phyloP scores from a whole-genome alignment of 2,797 vertebrate species.

The Acanthis flammea region DNA sequence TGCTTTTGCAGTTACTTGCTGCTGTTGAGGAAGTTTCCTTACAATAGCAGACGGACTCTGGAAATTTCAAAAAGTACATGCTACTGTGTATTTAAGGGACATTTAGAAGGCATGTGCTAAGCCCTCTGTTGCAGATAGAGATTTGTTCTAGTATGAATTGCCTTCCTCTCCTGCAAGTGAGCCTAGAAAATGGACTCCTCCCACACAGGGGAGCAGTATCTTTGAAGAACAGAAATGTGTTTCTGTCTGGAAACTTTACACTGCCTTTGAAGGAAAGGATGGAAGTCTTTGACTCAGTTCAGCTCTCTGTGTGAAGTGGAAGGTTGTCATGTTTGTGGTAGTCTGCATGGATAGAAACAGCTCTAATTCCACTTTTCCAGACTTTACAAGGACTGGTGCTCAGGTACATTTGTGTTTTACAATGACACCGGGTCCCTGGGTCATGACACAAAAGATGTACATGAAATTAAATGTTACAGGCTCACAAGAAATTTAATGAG shows the following conservation, averaged over 20 bases:
- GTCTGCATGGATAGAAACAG: background rate
- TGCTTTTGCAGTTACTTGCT: background rate
- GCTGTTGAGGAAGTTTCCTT: background rate
- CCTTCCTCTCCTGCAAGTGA: background rate
- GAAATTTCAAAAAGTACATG: background rate
- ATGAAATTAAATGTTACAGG: background rate
- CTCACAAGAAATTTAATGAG: background rate
- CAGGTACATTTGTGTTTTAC: background rate
- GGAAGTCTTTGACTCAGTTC: background rate
- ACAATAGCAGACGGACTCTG: background rate
- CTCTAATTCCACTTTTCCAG: background rate
- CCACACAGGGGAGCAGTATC: background rate
- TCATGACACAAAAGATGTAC: background rate
- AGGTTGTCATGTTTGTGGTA: background rate
- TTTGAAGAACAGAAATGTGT: background rate
- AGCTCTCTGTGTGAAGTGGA: background rate
- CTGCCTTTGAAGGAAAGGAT: background rate
- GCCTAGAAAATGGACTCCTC: background rate
- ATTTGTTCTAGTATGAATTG: background rate
- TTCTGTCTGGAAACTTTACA: background rate
- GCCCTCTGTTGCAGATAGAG: background rate
- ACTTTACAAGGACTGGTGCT: background rate
- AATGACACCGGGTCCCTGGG: accelerated
- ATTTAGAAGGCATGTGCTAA: background rate
- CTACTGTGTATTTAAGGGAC: background rate